Evolutionary conservation across 1,140 invertebrate genomes (phyloP).

Genomic region (Penaeus japonicus): DNA sequence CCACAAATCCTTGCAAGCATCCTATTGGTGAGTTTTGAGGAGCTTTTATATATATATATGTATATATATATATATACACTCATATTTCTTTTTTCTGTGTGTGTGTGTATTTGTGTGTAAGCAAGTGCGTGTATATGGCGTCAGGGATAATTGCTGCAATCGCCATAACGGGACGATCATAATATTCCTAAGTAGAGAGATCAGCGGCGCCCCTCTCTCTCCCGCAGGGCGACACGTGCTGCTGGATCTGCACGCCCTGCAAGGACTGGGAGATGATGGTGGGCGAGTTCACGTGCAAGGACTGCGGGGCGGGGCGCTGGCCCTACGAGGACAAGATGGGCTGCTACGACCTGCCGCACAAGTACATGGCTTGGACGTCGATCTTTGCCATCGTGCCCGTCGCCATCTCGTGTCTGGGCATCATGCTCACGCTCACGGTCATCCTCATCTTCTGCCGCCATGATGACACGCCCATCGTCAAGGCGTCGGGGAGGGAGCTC

Average conservation of each 20-base stretch:
- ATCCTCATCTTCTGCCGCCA: constrained; percentile 65
- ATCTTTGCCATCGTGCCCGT: constrained; percentile 70
- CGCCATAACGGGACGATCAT: no score
- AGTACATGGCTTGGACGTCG: constrained; percentile 71
- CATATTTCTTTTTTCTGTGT: background rate
- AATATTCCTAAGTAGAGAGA: no score
- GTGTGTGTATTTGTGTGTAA: background rate
- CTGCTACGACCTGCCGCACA: constrained; percentile 64
- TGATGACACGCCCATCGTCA: constrained; percentile 66
- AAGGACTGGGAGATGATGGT: constrained; percentile 69
- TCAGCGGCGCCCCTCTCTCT: no score
- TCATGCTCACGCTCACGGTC: constrained; percentile 67
- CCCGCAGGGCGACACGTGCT: constrained; percentile 65
- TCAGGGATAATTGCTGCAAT: no score
- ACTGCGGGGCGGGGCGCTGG: constrained; percentile 68
- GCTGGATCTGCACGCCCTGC: constrained; percentile 70
- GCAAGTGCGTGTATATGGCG: no score
- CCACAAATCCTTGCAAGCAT: constrained; percentile 56
- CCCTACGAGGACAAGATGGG: constrained; percentile 64
- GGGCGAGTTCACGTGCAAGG: constrained; percentile 70
- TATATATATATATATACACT: background rate
- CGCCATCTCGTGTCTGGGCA: constrained; percentile 68
- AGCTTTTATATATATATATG: background rate
- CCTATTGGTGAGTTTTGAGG: constrained; percentile 52
- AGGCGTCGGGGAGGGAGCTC: constrained; percentile 68